These are phyloP conservation scores for Nannobrachium achirus DNA, from an alignment of 2,113 vertebrate species.

Conservation along the genomic window DNA sequence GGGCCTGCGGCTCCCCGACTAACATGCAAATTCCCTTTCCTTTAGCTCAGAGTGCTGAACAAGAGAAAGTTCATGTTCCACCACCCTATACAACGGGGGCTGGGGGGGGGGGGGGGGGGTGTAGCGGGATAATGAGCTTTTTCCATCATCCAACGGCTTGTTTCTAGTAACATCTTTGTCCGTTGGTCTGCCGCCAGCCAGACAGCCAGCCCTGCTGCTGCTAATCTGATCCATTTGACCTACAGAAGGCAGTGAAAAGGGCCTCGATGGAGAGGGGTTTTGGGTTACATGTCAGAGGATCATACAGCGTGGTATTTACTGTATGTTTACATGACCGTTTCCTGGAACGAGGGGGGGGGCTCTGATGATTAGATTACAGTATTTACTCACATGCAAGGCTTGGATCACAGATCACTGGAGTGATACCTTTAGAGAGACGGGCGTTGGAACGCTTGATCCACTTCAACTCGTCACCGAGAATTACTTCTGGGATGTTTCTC, in stretches of 20 bases:
- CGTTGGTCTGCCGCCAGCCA: background rate
- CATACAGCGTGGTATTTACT: conserved; percentile 11
- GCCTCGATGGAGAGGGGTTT: conserved; percentile 12
- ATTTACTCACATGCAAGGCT: conserved; percentile 30
- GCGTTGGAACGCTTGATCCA: conserved; percentile 23
- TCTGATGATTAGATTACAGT: conserved; percentile 66
- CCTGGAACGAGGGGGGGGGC: conserved; percentile 51
- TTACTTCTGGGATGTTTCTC: too few species aligned
- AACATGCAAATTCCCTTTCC: too few species aligned
- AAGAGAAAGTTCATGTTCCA: background rate
- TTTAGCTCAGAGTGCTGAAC: too few species aligned
- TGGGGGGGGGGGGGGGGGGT: background rate
- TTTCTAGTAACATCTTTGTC: conserved; percentile 20
- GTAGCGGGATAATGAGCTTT: conserved; percentile 11
- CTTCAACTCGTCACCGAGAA: background rate
- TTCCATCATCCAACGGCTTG: conserved; percentile 18
- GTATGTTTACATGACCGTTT: conserved; percentile 65
- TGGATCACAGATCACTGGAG: conserved; percentile 44
- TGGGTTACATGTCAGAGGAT: conserved; percentile 34
- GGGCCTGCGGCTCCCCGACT: too few species aligned
- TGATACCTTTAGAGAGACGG: conserved; percentile 54
- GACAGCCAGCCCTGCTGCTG: background rate
- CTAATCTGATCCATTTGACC: conserved; percentile 44
- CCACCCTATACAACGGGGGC: background rate
- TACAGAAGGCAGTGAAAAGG: conserved; percentile 4